Evolutionary conservation across 2,888 invertebrate species (phyloP).

Genomic region (Ennomos quercinarius): DNA sequence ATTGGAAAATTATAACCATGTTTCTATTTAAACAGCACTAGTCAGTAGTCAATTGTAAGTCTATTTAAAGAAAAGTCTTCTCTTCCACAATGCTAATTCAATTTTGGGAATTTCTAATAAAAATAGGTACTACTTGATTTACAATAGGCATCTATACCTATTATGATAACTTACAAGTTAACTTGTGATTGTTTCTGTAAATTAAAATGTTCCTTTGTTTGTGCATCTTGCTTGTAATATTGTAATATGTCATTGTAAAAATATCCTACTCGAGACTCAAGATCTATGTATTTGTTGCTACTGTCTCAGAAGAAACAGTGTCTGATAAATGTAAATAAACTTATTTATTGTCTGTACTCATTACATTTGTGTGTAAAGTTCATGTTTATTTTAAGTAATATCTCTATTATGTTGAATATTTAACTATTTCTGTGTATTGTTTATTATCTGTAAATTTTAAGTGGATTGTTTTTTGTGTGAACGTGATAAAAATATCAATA

Average conservation of each 20-base stretch:
- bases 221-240: slow-evolving; percentile 24
- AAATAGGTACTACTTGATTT: slow-evolving; percentile 2
- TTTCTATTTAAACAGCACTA: slow-evolving; percentile 36
- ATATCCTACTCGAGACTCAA: slow-evolving; percentile 2
- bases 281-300: slow-evolving; percentile 31
- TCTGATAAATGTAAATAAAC: slow-evolving; percentile 36
- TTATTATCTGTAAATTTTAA: slow-evolving; percentile 81
- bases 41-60: slow-evolving; percentile 39
- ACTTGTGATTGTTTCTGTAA: slow-evolving; percentile 34
- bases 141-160: neutral
- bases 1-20: slow-evolving; percentile 1
- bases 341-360: slow-evolving; percentile 58
- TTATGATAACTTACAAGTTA: slow-evolving; percentile 8
- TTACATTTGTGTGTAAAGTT: slow-evolving; percentile 61
- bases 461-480: slow-evolving; percentile 78
- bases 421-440: slow-evolving; percentile 67
- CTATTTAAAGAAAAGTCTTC: slow-evolving; percentile 7
- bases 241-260: slow-evolving; percentile 17
- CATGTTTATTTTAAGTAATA: slow-evolving; percentile 75
- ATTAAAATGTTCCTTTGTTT: slow-evolving; percentile 38
- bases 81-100: neutral
- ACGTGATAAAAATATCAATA: slow-evolving; percentile 81
- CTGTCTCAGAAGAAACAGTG: slow-evolving; percentile 22
- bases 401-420: slow-evolving; percentile 77
- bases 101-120: neutral